Base-by-base conservation (phyloP, 2,888 invertebrate genomes). In the Calephelis perditalis region DNA sequence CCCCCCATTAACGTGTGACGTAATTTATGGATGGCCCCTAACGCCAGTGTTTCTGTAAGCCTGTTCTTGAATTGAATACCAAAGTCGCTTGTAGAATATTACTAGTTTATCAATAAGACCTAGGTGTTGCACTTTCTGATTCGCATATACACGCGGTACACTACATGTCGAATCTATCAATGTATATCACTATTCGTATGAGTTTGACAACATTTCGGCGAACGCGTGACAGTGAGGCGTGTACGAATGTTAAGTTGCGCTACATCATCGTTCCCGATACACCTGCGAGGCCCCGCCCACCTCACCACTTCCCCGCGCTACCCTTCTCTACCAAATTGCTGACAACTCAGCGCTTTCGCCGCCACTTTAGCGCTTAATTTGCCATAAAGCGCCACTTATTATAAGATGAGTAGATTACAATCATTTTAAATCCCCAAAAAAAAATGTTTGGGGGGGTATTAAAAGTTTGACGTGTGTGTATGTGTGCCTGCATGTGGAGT, bases 171-270 rank as follows among this genome's bases (percentile, higher is more conserved):
- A 15, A 47, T 47, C 47, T 15, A 58, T 40, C 36, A 37, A 37
- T 46, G 26, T 45, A 46, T 36, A 43, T 26, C 59, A 59, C n/a
- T 54, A 44, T 65, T 61, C 65, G 56, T 67, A 70, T 73, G 71
- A 75, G 72, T 76, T 71, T 68, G 73, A 71, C 60, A 61, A 62
- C 56, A 64, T 72, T 67, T 67, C 69, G 64, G 63, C 56, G 61
- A 52, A 56, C 74, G 75, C 82, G 81, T 84, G 86, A 87, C 86
- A 84, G 76, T 80, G 77, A 89, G 89, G 89, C 88, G 89, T 86
- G 86, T 86, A 79, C 81, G 70, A 71, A 84, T 86, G 86, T 82
- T 85, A 86, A 85, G 83, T 84, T 82, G 84, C 82, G 86, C 84
- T 88, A 87, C 80, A 85, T 88, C 86, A 87, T 79, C 73, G 79